Base-by-base conservation (phyloP, 1,140 invertebrate species). In the Neodiprion fabricii region DNA sequence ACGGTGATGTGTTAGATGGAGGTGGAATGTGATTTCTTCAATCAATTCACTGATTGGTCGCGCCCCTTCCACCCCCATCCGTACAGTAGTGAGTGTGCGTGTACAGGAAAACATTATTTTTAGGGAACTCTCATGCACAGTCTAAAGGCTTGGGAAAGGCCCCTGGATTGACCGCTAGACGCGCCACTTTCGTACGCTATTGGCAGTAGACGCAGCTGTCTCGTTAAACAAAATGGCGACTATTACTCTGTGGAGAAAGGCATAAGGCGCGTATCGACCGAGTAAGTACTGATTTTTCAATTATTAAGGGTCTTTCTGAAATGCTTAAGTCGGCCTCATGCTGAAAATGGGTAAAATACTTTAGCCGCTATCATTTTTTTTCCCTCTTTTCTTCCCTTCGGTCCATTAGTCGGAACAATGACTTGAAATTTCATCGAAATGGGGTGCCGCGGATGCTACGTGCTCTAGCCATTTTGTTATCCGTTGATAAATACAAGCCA, bases 401-500 rank as follows among this genome's bases (percentile, higher is more conserved):
- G 75, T 80, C 47, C 67, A 70, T 21, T 1, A 47, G 71, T 75
- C 73, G 53, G 61, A 73, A 74, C 72, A 75, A 76, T 76, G 14
- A 40, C 11, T 71, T 48, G 23, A 40, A n/a, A 17, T 7, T 40
- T 49, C 48, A 50, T 71, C 47, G n/a, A 50, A 47, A 71, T 49
- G 14, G 48, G 21, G 21, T 40, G 14, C 12, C 5, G 68, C 12
- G 12, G 12, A 12, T 17, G 12, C 14, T 70, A 70, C 28, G 12
- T 17, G 9, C 14, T n/a, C 70, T 85, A 83, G 87, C 87, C 87
- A 89, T 89, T 86, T 89, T 89, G 86, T 85, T 87, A 74, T 87
- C 87, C 87, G 87, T 89, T 89, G 87, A 89, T 89, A 89, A 89
- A 86, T 85, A 75, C 79, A 83, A 79, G 81, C 79, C 79, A 85